Percentiles rank a stretch among this genome's conserved stretches.
Conservation (phyloP, 2,113 vertebrate genomes). For the Loxodonta africana region DNA sequence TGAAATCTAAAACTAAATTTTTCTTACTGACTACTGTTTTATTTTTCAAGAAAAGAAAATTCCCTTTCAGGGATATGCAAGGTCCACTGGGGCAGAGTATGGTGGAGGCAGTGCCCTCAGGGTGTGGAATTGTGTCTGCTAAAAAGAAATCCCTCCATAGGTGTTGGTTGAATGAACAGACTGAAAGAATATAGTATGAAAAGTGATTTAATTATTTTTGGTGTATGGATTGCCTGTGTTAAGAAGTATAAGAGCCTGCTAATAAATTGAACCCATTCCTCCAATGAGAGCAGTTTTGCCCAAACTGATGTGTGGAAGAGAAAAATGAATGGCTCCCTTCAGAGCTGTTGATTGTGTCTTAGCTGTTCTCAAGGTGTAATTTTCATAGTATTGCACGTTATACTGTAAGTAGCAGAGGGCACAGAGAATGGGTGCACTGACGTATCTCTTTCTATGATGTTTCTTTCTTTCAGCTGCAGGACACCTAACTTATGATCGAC, state of each 20-base stretch:
- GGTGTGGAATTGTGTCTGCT: neutral
- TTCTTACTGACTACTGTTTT: neutral
- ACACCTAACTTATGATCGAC: neutral
- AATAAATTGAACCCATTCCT: neutral
- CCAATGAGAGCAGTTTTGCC: neutral
- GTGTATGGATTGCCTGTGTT: neutral
- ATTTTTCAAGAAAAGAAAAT: neutral
- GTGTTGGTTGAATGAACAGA: neutral
- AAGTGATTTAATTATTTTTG: neutral
- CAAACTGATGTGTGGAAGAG: neutral
- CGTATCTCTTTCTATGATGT: neutral
- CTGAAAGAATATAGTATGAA: neutral
- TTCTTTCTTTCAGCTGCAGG: neutral
- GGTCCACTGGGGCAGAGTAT: neutral
- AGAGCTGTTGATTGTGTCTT: neutral
- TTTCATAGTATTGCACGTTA: neutral
- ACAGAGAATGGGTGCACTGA: neutral
- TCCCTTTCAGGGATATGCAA: neutral
- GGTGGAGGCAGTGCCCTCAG: neutral
- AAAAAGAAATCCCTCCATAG: neutral
- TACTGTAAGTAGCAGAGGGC: neutral
- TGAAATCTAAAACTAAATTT: constrained; percentile 19
- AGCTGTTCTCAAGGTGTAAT: neutral
- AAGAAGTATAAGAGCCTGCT: neutral
- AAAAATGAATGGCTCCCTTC: neutral